A percentile compares a stretch with the other conserved stretches of the same genome.
Conservation (phyloP, 1,140 invertebrate genomes). For the Micrasema minimum region DNA sequence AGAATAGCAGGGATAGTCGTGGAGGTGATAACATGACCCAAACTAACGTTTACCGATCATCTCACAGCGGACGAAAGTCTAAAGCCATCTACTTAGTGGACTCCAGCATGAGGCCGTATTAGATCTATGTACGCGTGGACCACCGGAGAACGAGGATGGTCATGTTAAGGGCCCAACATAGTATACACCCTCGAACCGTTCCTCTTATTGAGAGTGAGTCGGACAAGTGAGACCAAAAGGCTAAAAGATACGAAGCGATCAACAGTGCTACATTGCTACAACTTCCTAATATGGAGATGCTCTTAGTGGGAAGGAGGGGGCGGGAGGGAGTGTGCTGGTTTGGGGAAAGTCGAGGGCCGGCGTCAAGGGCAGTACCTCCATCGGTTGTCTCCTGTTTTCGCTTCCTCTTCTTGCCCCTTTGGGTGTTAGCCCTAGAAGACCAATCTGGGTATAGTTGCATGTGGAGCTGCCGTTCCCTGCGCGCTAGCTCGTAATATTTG, state of each 20-base stretch:
- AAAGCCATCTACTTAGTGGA: neutral
- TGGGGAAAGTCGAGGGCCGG: conserved; percentile 51
- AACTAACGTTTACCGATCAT: neutral
- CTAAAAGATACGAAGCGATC: conserved; percentile 39
- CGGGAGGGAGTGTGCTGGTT: conserved; percentile 11
- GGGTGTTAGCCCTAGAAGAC: conserved; percentile 97
- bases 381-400: conserved; percentile 97
- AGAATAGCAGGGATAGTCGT: neutral
- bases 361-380: conserved; percentile 81
- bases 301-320: conserved; percentile 14
- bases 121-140: too few relatives aligned
- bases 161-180: neutral
- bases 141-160: neutral
- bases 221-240: conserved; percentile 34
- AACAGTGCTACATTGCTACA: conserved; percentile 28
- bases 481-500: conserved; percentile 99
- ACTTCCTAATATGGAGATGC: conserved; percentile 31
- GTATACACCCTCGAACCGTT: conserved; percentile 10
- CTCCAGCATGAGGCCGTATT: neutral
- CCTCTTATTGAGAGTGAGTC: conserved; percentile 31
- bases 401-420: conserved; percentile 99
- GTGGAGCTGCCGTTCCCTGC: conserved; percentile 97
- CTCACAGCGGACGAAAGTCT: neutral
- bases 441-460: conserved; percentile 99
- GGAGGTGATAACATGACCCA: neutral